Percentiles rank a stretch among this genome's conserved stretches.
phyloP scores from a whole-genome alignment of 2,113 vertebrate species.

The Chinchilla lanigera region DNA sequence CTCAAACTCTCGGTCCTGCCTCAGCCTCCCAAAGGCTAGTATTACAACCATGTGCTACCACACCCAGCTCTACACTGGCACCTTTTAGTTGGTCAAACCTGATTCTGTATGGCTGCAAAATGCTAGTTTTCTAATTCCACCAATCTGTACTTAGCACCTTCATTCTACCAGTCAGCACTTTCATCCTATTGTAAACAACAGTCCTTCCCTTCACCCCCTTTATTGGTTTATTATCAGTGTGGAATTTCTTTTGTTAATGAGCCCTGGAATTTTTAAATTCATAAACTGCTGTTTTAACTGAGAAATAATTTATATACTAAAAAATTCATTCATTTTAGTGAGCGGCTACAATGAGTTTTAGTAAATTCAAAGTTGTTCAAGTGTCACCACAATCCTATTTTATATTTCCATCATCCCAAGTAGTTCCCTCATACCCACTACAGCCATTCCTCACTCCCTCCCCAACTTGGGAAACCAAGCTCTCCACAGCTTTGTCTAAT shows the following conservation, averaged over 20 bases:
- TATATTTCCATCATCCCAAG: neutral
- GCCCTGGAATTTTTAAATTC: neutral
- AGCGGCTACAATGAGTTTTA: neutral
- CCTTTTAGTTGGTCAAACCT: neutral
- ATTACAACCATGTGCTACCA: neutral
- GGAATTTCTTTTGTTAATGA: neutral
- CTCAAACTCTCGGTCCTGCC: neutral
- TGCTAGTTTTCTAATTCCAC: neutral
- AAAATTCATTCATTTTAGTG: constrained; percentile 14
- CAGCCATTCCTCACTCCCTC: neutral
- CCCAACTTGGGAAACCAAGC: neutral
- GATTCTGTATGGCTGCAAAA: constrained; percentile 8
- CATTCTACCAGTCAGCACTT: neutral
- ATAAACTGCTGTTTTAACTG: neutral
- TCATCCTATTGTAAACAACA: neutral
- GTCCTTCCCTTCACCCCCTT: neutral
- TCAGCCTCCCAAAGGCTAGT: neutral
- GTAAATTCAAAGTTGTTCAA: neutral
- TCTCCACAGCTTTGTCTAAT: neutral
- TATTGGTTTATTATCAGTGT: neutral
- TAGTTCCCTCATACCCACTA: neutral
- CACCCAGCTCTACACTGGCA: neutral
- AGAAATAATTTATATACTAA: neutral
- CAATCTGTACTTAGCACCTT: neutral
- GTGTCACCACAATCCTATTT: neutral